Percentiles rank a stretch among this genome's conserved stretches.
phyloP scores from a whole-genome alignment of 2,888 invertebrate genomes.

The Prosopocoilus inquinatus region DNA sequence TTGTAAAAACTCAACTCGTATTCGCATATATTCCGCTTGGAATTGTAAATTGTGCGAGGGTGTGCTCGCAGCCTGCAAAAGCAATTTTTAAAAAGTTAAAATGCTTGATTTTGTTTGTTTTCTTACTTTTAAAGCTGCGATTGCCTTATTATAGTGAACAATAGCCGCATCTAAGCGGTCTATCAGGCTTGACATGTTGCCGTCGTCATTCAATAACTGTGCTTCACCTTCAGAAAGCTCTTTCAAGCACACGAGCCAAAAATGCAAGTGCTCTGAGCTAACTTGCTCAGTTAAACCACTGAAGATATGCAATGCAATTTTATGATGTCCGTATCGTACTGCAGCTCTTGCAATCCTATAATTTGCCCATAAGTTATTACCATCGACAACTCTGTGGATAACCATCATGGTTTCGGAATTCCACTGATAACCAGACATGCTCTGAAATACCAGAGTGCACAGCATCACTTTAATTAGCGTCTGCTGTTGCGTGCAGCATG shows the following conservation, averaged over 20 bases:
- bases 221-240: slow-evolving; percentile 75
- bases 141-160: slow-evolving; percentile 63
- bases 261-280: slow-evolving; percentile 84
- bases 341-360: slow-evolving; percentile 87
- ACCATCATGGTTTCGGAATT: slow-evolving; percentile 59
- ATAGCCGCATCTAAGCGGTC: slow-evolving; percentile 57
- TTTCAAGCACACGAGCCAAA: slow-evolving; percentile 82
- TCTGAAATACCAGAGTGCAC: slow-evolving; percentile 81
- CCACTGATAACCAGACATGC: slow-evolving; percentile 69
- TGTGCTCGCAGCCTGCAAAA: slow-evolving; percentile 64
- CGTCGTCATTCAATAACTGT: slow-evolving; percentile 51
- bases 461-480: slow-evolving; percentile 69
- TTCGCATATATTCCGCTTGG: slow-evolving; percentile 72
- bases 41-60: slow-evolving; percentile 65
- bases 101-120: not conserved
- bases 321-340: slow-evolving; percentile 73
- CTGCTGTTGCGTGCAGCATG: slow-evolving; percentile 37
- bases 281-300: slow-evolving; percentile 56
- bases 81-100: slow-evolving; percentile 6
- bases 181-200: slow-evolving; percentile 39
- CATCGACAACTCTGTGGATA: slow-evolving; percentile 53
- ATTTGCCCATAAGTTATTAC: slow-evolving; percentile 76
- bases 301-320: slow-evolving; percentile 59
- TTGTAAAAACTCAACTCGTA: slow-evolving; percentile 74
- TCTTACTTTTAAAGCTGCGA: slow-evolving; percentile 58